Evolutionary conservation across 2,888 invertebrate genomes (phyloP).

Genomic region (Pheosia gnoma): DNA sequence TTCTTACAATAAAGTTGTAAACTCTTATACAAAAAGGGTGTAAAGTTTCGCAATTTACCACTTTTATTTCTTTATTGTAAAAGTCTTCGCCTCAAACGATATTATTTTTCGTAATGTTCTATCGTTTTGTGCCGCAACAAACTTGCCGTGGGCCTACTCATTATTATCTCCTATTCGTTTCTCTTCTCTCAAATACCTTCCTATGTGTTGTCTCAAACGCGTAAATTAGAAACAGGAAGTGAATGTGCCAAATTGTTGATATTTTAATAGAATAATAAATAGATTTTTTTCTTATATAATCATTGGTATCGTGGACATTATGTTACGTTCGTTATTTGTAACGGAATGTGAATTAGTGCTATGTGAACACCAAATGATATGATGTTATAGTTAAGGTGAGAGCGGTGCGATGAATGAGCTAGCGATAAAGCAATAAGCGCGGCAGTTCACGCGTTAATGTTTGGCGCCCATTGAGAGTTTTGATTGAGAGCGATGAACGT

Average conservation of each 20-base stretch:
- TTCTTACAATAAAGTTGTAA: too few species aligned
- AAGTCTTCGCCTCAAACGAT: background rate
- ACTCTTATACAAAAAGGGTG: background rate
- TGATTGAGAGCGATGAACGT: slow-evolving; percentile 7
- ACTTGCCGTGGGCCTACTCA: slow-evolving; percentile 32
- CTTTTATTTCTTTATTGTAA: slow-evolving; percentile 2
- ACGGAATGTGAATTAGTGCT: slow-evolving; percentile 60
- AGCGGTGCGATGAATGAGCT: slow-evolving; percentile 49
- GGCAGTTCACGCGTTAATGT: slow-evolving; percentile 22
- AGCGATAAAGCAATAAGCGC: slow-evolving; percentile 37
- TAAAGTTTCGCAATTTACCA: slow-evolving; percentile 1
- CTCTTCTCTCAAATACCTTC: slow-evolving; percentile 36
- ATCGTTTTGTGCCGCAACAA: slow-evolving; percentile 22
- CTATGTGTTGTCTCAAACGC: slow-evolving; percentile 46
- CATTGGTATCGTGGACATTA: slow-evolving; percentile 46
- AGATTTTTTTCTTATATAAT: slow-evolving; percentile 61
- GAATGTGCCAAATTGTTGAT: slow-evolving; percentile 81
- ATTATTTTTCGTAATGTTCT: background rate
- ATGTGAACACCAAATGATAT: slow-evolving; percentile 75
- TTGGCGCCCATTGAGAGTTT: slow-evolving; percentile 4
- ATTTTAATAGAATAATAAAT: slow-evolving; percentile 56
- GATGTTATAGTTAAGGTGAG: slow-evolving; percentile 49
- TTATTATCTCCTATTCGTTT: slow-evolving; percentile 22
- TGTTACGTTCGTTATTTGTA: slow-evolving; percentile 46
- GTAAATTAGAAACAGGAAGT: slow-evolving; percentile 69